Percentiles rank a stretch among this genome's conserved stretches.
Evolutionary conservation across 2,888 invertebrate genomes (phyloP).

Genomic region (Leptinotarsa rubiginosa): DNA sequence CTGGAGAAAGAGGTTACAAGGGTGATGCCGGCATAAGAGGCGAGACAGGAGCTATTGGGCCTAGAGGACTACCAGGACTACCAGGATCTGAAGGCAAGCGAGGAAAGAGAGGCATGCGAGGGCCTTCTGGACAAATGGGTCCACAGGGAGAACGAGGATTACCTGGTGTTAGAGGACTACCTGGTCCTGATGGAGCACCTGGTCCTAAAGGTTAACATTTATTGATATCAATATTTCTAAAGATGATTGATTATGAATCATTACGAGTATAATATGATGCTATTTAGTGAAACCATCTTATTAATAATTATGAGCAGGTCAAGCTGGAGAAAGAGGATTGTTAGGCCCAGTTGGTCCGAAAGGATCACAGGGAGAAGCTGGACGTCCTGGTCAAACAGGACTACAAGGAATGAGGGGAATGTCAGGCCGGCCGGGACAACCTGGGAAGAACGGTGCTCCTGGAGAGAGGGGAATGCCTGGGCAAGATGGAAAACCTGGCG

Average conservation of each 20-base stretch:
- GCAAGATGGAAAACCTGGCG: constrained; percentile 87
- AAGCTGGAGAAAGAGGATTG: constrained; percentile 77
- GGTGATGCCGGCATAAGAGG: constrained; percentile 84
- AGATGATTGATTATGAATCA: neutral
- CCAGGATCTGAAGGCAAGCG: constrained; percentile 84
- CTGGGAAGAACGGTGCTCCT: constrained; percentile 77
- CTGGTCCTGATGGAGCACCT: constrained; percentile 81
- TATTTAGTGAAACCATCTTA: neutral
- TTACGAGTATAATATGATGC: neutral
- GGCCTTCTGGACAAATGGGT: constrained; percentile 80
- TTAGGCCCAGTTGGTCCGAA: constrained; percentile 75
- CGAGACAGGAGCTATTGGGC: constrained; percentile 78
- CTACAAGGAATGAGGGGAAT: constrained; percentile 72
- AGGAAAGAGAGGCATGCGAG: constrained; percentile 82
- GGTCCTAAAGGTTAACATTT: constrained; percentile 74
- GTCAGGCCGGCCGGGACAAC: constrained; percentile 77
- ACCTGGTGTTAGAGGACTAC: constrained; percentile 75
- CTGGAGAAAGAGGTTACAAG: constrained; percentile 84
- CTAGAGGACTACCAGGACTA: constrained; percentile 80
- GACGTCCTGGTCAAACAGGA: constrained; percentile 72
- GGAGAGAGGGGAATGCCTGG: constrained; percentile 83
- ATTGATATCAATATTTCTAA: neutral
- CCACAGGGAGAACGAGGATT: constrained; percentile 80
- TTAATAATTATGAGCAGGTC: constrained; percentile 63
- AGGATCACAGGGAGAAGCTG: constrained; percentile 72